Conservation (phyloP, 2,113 vertebrate species). For the Bubo scandiacus region DNA sequence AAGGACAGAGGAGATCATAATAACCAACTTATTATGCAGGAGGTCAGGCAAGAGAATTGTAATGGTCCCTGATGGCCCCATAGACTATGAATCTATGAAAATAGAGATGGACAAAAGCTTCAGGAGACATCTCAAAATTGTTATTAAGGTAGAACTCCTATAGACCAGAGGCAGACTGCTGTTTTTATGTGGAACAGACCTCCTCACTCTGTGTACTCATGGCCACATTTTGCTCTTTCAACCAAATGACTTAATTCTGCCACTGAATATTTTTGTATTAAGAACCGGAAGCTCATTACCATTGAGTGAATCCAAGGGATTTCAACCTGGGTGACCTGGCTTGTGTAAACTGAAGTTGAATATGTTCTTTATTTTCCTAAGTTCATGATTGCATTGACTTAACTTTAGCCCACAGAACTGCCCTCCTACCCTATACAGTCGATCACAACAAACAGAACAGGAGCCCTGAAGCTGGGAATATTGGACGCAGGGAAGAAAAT, state of each 20-base stretch:
- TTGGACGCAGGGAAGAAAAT: conserved; percentile 69
- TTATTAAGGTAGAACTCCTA: neutral
- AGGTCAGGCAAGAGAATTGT: neutral
- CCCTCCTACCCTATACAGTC: conserved; percentile 49
- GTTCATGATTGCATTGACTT: conserved; percentile 51
- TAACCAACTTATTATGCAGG: neutral
- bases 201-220: neutral
- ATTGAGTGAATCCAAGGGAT: neutral
- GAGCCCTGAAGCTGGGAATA: conserved; percentile 63
- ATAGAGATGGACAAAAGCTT: neutral
- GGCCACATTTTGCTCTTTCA: neutral
- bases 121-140: neutral
- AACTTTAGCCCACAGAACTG: conserved; percentile 23
- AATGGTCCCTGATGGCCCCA: neutral
- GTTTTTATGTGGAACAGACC: neutral
- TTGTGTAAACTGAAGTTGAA: neutral
- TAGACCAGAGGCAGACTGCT: neutral
- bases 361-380: conserved; percentile 1
- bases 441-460: conserved; percentile 57
- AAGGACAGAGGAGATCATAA: conserved; percentile 23
- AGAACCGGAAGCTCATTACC: neutral
- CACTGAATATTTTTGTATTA: neutral
- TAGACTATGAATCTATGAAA: neutral
- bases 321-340: neutral
- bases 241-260: neutral